These are phyloP conservation scores for Campaea margaritaria DNA, from an alignment of 2,888 invertebrate genomes.

Conservation along the genomic window DNA sequence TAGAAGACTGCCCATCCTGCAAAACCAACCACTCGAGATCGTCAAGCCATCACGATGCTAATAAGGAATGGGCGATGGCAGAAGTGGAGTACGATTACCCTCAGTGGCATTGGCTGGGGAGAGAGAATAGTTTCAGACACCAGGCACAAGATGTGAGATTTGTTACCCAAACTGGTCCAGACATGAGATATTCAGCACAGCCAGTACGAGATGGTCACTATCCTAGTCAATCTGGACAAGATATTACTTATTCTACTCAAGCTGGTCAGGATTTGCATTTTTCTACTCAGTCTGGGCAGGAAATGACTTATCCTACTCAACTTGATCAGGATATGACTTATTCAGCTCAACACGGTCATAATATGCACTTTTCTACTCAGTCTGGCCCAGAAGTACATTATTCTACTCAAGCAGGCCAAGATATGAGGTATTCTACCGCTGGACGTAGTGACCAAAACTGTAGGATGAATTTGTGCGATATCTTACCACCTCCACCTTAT, in stretches of 20 bases:
- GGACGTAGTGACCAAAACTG: slow-evolving; percentile 73
- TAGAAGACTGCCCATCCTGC: slow-evolving; percentile 80
- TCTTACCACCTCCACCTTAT: slow-evolving; percentile 77
- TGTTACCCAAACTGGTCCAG: slow-evolving; percentile 12
- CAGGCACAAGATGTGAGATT: slow-evolving; percentile 58
- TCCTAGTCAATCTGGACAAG: slow-evolving; percentile 12
- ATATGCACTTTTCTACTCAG: slow-evolving; percentile 57
- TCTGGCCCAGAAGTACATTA: slow-evolving; percentile 3
- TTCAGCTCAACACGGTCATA: slow-evolving; percentile 9
- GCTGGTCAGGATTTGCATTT: slow-evolving; percentile 8
- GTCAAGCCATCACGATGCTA: slow-evolving; percentile 76
- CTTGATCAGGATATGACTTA: slow-evolving; percentile 9
- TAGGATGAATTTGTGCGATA: slow-evolving; percentile 81
- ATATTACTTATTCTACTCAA: slow-evolving; percentile 17
- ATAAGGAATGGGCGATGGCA: slow-evolving; percentile 77
- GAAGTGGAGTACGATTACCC: slow-evolving; percentile 82
- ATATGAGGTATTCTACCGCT: slow-evolving; percentile 61
- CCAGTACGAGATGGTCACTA: slow-evolving; percentile 9
- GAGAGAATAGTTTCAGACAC: slow-evolving; percentile 78
- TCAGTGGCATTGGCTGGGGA: slow-evolving; percentile 81
- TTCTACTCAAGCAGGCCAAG: slow-evolving; percentile 4
- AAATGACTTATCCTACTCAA: slow-evolving; percentile 15
- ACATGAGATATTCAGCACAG: slow-evolving; percentile 7
- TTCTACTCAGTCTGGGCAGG: slow-evolving; percentile 14
- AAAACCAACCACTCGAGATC: slow-evolving; percentile 78